Evolutionary conservation across 2,797 vertebrate genomes (phyloP).

Genomic region (Tapera naevia): DNA sequence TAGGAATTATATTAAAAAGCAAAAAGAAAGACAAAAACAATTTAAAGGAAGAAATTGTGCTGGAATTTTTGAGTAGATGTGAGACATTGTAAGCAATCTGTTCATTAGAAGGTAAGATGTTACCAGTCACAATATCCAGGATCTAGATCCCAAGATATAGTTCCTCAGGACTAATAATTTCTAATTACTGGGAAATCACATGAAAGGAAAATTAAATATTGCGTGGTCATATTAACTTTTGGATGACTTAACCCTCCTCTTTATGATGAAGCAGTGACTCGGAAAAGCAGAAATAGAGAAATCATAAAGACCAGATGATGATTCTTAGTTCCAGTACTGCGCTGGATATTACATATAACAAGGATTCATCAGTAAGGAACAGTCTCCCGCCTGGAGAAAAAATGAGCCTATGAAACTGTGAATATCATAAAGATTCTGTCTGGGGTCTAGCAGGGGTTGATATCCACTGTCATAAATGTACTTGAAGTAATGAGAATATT

Average conservation of each 20-base stretch:
- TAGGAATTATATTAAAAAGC: background rate
- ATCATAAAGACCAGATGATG: background rate
- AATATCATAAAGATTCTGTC: background rate
- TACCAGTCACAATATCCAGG: background rate
- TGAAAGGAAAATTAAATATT: background rate
- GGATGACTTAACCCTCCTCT: background rate
- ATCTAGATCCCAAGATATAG: background rate
- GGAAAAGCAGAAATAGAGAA: background rate
- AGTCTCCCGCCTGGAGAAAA: background rate
- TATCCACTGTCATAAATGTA: background rate
- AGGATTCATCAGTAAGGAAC: background rate
- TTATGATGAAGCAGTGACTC: background rate
- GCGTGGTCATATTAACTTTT: background rate
- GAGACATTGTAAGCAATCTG: background rate
- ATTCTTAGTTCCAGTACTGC: background rate
- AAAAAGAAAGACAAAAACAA: background rate
- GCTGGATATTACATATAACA: background rate
- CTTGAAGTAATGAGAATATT: background rate
- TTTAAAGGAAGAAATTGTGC: background rate
- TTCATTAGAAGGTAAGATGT: background rate
- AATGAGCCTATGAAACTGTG: background rate
- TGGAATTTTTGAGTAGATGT: background rate
- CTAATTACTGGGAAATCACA: background rate
- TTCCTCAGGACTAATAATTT: background rate
- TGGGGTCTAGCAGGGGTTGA: background rate